Evolutionary conservation across 2,797 vertebrate species (phyloP).

Genomic region (Pampus argenteus): DNA sequence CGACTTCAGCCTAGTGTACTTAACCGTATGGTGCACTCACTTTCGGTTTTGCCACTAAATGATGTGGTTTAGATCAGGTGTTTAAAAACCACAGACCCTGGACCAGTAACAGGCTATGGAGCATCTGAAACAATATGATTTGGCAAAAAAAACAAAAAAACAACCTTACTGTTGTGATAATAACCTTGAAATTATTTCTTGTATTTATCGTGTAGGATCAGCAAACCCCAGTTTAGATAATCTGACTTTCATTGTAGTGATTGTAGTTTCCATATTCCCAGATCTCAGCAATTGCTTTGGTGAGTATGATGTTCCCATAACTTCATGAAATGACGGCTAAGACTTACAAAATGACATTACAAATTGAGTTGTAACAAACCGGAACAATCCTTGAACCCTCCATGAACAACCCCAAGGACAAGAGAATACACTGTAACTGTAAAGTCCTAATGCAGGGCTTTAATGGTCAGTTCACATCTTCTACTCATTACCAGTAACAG

Average conservation of each 20-base stretch:
- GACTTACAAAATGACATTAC: not conserved
- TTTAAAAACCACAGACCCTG: not conserved
- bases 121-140: not conserved
- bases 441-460: slow-evolving; percentile 26
- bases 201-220: too few relatives aligned
- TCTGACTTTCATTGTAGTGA: not conserved
- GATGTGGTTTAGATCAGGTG: not conserved
- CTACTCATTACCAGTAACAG: slow-evolving; percentile 53
- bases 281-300: not conserved
- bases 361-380: slow-evolving; percentile 27
- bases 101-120: not conserved
- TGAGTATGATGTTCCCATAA: not conserved
- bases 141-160: not conserved
- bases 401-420: slow-evolving; percentile 43
- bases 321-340: not conserved
- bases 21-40: too few relatives aligned
- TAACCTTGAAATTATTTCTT: not conserved
- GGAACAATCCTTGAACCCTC: slow-evolving; percentile 32
- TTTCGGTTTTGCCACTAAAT: not conserved
- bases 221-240: not conserved
- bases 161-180: not conserved
- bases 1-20: not conserved
- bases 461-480: slow-evolving; percentile 22
- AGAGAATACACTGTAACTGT: slow-evolving; percentile 21
- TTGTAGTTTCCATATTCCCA: not conserved